Base-by-base conservation (phyloP, 2,888 invertebrate genomes). In the Acanthococcus lagerstroemiae region DNA sequence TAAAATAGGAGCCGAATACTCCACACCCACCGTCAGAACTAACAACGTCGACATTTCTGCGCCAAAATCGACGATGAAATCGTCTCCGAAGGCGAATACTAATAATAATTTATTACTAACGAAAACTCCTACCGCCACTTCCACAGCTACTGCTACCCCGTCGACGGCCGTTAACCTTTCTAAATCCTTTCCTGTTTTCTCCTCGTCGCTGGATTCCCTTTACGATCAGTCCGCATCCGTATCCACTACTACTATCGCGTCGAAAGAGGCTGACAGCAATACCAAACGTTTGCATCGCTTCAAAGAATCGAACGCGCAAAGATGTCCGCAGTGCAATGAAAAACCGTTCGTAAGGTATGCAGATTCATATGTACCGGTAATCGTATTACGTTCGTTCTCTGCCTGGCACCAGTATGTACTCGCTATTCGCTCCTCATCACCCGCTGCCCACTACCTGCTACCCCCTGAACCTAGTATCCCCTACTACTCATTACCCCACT, bases 281-380 rank as follows among this genome's bases (percentile, higher is more conserved):
- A 63, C 52, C 52, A 63, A 63, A 63, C 63, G 63, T 52, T 52
- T n/a, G n/a, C n/a, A n/a, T n/a, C n/a, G n/a, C n/a, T n/a, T 30
- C 63, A 54, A 63, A 63, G 54, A 52, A 12, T 30, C 63, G 37
- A 50, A 27, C 37, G 24, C 54, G 19, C 48, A 65, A 56, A 48
- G 50, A 26, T 56, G 56, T 66, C 66, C 56, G 68, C 68, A 70
- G 68, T 72, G 71, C 70, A 70, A 69, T 67, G 70, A 72, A 69
- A 71, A 71, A 71, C 70, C 70, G 65, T 67, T 69, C 66, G 61
- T 69, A 66, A 72, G 71, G 71, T 72, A 72, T 68, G 71, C 63
- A 67, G 67, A 67, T 67, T 65, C 37, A 52, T 58, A n/a, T n/a
- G n/a, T n/a, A n/a, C n/a, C n/a, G n/a, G n/a, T n/a, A n/a, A n/a